A percentile compares a stretch with the other conserved stretches of the same genome.
Conservation (phyloP, 2,113 vertebrate species). For the Onychorhynchus coronatus region DNA sequence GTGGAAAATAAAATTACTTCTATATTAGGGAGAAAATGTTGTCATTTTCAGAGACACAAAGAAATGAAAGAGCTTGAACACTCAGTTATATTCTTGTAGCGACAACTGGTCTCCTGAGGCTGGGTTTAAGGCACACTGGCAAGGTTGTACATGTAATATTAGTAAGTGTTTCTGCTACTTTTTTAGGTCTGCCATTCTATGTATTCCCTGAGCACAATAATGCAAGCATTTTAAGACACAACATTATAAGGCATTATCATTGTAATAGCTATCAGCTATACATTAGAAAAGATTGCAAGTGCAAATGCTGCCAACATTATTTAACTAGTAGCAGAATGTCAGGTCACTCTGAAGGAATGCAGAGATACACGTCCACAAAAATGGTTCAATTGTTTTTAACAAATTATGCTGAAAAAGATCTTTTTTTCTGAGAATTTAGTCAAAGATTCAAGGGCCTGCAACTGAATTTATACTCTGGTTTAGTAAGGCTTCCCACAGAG, state of each 20-base stretch:
- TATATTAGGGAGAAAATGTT: not conserved
- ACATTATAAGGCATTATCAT: not conserved
- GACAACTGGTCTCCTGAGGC: not conserved
- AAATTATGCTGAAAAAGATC: not conserved
- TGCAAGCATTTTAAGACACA: not conserved
- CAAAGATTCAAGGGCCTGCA: not conserved
- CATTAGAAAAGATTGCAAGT: not conserved
- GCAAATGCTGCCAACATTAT: not conserved
- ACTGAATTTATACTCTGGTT: not conserved
- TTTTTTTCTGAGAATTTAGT: not conserved
- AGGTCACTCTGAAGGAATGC: not conserved
- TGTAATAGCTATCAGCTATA: not conserved
- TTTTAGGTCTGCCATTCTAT: not conserved
- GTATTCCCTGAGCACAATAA: not conserved
- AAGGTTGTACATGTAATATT: not conserved
- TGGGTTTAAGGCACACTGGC: not conserved
- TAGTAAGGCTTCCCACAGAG: not conserved
- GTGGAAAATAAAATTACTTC: not conserved
- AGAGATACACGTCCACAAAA: not conserved
- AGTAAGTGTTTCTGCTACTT: not conserved
- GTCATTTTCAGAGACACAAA: not conserved
- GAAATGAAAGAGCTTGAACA: not conserved
- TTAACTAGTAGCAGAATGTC: not conserved
- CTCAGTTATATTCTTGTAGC: not conserved
- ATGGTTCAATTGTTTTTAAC: not conserved